Evolutionary conservation across 2,888 invertebrate genomes (phyloP).

Genomic region (Autographa pulchrina): DNA sequence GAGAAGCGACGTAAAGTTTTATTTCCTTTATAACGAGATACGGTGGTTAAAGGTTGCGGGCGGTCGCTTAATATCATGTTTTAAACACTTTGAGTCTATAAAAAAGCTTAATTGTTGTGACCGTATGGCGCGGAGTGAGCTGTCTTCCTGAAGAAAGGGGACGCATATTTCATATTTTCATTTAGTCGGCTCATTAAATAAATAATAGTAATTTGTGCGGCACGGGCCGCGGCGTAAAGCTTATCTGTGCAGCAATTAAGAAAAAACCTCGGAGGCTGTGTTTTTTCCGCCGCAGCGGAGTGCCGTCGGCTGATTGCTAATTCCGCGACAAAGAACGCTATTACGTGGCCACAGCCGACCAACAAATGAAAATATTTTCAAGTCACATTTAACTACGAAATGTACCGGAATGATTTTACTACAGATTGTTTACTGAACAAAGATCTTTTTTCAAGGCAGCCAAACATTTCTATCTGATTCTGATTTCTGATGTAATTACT

Average conservation of each 20-base stretch:
- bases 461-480: not conserved
- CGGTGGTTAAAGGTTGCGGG: conserved; percentile 70
- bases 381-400: conserved; percentile 54
- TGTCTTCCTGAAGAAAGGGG: conserved; percentile 29
- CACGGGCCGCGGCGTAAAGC: conserved; percentile 74
- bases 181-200: conserved; percentile 76
- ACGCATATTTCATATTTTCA: conserved; percentile 75
- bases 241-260: conserved; percentile 85
- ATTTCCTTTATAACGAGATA: conserved; percentile 76
- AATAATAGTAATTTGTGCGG: conserved; percentile 80
- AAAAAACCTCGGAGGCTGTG: conserved; percentile 74
- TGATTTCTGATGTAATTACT: not conserved
- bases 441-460: conserved; percentile 20
- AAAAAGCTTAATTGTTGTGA: conserved; percentile 64
- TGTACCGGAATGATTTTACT: conserved; percentile 42
- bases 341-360: conserved; percentile 71
- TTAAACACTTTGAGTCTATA: conserved; percentile 57
- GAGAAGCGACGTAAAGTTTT: conserved; percentile 78
- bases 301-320: conserved; percentile 83
- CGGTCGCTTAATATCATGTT: conserved; percentile 58
- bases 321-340: conserved; percentile 84
- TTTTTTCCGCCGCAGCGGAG: conserved; percentile 68
- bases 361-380: conserved; percentile 78
- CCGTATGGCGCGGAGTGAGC: conserved; percentile 49
- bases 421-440: conserved; percentile 41